Conservation (phyloP, 2,113 vertebrate genomes). For the Podocnemis expansa region DNA sequence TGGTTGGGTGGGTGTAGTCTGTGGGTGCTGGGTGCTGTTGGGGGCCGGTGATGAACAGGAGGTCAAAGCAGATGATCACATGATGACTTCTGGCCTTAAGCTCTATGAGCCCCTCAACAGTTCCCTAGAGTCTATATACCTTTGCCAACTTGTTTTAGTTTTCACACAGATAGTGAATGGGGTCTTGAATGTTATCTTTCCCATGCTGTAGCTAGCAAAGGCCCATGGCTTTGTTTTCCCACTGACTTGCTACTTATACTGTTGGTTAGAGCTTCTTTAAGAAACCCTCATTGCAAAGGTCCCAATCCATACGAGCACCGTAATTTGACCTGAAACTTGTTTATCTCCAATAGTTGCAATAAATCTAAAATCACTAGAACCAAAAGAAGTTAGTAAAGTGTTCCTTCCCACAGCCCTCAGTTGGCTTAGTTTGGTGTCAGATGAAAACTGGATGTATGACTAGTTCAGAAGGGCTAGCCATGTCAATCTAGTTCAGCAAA, state of each 20-base stretch:
- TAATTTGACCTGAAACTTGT: background rate
- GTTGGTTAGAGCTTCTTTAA: background rate
- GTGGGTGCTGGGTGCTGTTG: background rate
- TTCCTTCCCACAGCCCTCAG: background rate
- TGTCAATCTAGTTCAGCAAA: no score
- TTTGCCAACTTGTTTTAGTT: background rate
- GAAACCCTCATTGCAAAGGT: background rate
- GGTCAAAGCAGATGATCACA: background rate
- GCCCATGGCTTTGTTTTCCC: background rate
- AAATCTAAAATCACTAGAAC: background rate
- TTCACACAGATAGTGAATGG: fast-evolving
- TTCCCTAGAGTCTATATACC: background rate
- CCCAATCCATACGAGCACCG: background rate
- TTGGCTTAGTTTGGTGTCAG: background rate
- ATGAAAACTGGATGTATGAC: no score
- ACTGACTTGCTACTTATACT: fast-evolving
- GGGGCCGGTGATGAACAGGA: background rate
- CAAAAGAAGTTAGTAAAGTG: background rate
- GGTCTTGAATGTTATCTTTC: background rate
- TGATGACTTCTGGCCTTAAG: background rate
- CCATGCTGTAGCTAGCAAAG: background rate
- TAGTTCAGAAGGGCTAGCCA: no score
- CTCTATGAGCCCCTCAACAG: background rate
- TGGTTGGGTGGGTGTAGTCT: background rate
- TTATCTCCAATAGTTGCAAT: background rate